phyloP scores from a whole-genome alignment of 2,888 invertebrate genomes.

The Girardia tigrina region DNA sequence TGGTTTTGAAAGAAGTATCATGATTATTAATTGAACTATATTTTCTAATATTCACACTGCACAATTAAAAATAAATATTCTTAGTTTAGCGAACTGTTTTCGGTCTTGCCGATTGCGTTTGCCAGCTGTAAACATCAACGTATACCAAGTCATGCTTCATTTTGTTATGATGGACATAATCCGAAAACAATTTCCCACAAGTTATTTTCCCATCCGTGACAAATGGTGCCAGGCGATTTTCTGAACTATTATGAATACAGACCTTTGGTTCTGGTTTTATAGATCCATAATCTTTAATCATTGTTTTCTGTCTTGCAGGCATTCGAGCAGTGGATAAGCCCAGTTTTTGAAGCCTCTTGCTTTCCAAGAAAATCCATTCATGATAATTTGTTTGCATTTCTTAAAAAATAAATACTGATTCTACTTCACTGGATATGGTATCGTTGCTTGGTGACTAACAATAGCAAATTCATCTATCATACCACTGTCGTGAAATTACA shows the following conservation, averaged over 20 bases:
- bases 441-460: neutral
- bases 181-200: conserved; percentile 4
- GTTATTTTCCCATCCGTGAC: conserved; percentile 9
- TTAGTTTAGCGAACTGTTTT: neutral
- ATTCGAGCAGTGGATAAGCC: neutral
- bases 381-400: neutral
- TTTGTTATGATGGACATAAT: neutral
- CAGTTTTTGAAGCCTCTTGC: neutral
- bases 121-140: conserved; percentile 13
- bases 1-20: no score
- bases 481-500: neutral
- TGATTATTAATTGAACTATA: no score
- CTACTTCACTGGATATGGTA: neutral
- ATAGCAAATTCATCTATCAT: neutral
- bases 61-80: no score
- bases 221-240: neutral
- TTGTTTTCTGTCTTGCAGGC: neutral
- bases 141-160: neutral
- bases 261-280: neutral
- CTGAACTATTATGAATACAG: neutral
- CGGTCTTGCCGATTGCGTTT: neutral
- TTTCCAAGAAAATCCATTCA: neutral
- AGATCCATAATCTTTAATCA: no score
- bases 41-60: no score
- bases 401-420: neutral